phyloP scores from a whole-genome alignment of 2,797 vertebrate genomes.

The Dryobates pubescens region DNA sequence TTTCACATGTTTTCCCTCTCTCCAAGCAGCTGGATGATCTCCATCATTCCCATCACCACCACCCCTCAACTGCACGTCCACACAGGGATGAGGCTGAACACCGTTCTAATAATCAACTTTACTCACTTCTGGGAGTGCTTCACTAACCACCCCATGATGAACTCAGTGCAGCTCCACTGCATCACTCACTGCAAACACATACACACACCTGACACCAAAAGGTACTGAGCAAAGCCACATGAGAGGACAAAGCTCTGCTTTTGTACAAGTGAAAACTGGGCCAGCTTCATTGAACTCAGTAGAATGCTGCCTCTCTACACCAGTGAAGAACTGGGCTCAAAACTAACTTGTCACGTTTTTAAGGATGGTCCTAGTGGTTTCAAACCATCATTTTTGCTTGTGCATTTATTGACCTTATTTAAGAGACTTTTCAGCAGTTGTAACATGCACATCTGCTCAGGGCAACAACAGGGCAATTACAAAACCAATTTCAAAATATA shows the following conservation, averaged over 20 bases:
- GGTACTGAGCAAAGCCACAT: not conserved
- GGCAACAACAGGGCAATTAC: slow-evolving; percentile 2
- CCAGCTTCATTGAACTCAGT: not conserved
- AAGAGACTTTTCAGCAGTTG: not conserved
- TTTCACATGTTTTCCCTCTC: not conserved
- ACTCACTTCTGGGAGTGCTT: not conserved
- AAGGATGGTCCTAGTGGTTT: not conserved
- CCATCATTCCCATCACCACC: not conserved
- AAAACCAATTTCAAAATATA: slow-evolving; percentile 8
- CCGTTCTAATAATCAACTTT: not conserved
- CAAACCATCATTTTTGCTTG: not conserved
- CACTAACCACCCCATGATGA: not conserved
- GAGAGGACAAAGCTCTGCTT: not conserved
- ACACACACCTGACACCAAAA: fast-evolving
- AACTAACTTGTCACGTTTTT: not conserved
- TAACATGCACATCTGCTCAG: slow-evolving; percentile 4
- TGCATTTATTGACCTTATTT: not conserved
- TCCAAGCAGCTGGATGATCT: not conserved
- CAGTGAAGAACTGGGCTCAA: not conserved
- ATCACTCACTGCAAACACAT: fast-evolving
- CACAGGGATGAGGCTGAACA: not conserved
- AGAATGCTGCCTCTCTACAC: not conserved
- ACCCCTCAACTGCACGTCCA: not conserved
- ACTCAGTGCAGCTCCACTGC: fast-evolving
- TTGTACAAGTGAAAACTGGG: not conserved